Conservation (phyloP, 2,113 vertebrate genomes). For the Xiphias gladius region DNA sequence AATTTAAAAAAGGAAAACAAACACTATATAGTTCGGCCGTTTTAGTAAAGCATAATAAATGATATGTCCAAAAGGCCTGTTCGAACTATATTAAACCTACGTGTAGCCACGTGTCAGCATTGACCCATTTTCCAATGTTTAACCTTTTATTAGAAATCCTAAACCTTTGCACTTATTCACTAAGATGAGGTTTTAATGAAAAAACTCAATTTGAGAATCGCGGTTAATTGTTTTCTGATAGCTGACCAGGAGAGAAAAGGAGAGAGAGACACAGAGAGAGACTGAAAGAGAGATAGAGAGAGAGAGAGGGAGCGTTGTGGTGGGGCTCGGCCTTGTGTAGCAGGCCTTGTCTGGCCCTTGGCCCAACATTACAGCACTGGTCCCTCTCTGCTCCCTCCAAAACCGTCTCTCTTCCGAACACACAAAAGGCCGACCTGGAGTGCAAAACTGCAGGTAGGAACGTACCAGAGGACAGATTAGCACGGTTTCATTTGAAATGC, state of each 20-base stretch:
- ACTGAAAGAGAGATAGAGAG: slow-evolving; percentile 14
- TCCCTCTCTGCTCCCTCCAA: slow-evolving; percentile 70
- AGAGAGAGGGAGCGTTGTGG: slow-evolving; percentile 54
- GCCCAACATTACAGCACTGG: slow-evolving; percentile 75
- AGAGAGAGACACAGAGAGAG: neutral
- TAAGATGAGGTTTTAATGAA: neutral
- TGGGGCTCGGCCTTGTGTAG: slow-evolving; percentile 73
- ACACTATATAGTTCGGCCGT: neutral
- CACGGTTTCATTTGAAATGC: slow-evolving; percentile 43
- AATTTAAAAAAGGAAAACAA: neutral
- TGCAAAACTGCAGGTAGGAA: slow-evolving; percentile 55
- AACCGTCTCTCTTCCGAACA: slow-evolving; percentile 48
- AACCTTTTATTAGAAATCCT: slow-evolving; percentile 17
- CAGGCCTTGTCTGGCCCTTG: slow-evolving; percentile 80
- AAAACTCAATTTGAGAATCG: neutral
- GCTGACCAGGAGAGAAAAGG: slow-evolving; percentile 4
- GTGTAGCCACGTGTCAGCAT: slow-evolving; percentile 75
- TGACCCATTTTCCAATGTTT: slow-evolving; percentile 57
- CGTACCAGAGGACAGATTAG: slow-evolving; percentile 23
- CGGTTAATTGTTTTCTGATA: slow-evolving; percentile 31
- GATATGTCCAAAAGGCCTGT: slow-evolving; percentile 14
- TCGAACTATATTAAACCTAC: slow-evolving; percentile 40
- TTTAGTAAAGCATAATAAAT: slow-evolving; percentile 6
- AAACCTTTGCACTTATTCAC: neutral
- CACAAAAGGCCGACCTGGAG: slow-evolving; percentile 48